A percentile compares a stretch with the other conserved stretches of the same genome.
Conservation (phyloP, 2,888 invertebrate genomes). For the Ophonus ardosiacus region DNA sequence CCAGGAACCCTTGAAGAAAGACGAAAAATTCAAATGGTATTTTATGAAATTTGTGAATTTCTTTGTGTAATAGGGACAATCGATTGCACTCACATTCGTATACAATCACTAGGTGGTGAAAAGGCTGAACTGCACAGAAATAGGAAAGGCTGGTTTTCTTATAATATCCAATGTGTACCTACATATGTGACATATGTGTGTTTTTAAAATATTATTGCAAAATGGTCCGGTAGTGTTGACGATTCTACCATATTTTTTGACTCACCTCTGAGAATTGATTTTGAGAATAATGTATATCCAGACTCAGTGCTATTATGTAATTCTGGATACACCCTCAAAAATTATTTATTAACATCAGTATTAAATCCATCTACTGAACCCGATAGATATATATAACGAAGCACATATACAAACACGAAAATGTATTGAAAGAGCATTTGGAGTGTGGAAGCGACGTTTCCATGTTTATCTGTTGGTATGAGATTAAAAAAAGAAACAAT, state of each 20-base stretch:
- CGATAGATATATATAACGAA: not conserved
- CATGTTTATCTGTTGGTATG: not conserved
- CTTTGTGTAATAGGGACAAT: constrained; percentile 44
- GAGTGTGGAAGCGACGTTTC: constrained; percentile 6
- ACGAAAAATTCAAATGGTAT: constrained; percentile 3
- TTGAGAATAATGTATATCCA: not conserved
- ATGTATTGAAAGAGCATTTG: constrained; percentile 63
- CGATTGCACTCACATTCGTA: constrained; percentile 66
- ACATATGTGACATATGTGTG: constrained; percentile 65
- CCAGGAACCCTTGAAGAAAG: not conserved
- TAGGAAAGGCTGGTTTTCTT: constrained; percentile 66
- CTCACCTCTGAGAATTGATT: constrained; percentile 59
- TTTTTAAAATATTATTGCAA: constrained; percentile 61
- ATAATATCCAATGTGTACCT: constrained; percentile 69
- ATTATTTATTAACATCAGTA: constrained; percentile 7
- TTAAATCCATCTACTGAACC: not conserved
- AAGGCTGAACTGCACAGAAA: constrained; percentile 66
- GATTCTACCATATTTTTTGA: constrained; percentile 69
- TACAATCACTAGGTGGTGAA: constrained; percentile 67
- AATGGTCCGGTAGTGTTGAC: constrained; percentile 69
- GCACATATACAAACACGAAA: constrained; percentile 45
- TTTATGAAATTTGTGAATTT: constrained; percentile 52
- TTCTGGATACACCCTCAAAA: not conserved
- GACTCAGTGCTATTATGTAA: not conserved
- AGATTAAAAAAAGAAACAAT: not conserved